A percentile compares a stretch with the other conserved stretches of the same genome.
These are phyloP conservation scores for Ophion obscuratus DNA, from an alignment of 2,888 invertebrate genomes.

Conservation along the genomic window DNA sequence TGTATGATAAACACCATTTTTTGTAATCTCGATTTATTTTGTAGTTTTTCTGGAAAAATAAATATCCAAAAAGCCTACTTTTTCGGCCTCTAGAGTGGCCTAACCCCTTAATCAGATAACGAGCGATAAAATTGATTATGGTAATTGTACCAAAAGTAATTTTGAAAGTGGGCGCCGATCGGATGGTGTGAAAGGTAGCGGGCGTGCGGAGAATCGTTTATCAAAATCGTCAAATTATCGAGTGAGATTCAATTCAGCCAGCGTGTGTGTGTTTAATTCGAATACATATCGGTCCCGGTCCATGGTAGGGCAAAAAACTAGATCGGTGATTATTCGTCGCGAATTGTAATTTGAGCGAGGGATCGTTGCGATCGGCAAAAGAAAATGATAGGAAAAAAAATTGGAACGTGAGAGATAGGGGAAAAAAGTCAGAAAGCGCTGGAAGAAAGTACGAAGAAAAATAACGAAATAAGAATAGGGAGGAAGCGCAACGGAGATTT, in stretches of 20 bases:
- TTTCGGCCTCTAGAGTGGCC: too few relatives aligned
- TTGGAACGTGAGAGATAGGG: background rate
- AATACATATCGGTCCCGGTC: conserved; percentile 60
- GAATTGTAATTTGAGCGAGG: conserved; percentile 7
- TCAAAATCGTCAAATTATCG: conserved; percentile 60
- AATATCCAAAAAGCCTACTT: too few relatives aligned
- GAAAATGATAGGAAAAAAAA: conserved; percentile 5
- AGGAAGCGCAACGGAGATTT: too few relatives aligned
- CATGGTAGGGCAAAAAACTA: conserved; percentile 48
- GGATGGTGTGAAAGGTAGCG: conserved; percentile 41
- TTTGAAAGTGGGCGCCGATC: conserved; percentile 40
- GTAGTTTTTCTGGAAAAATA: too few relatives aligned
- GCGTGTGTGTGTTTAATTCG: conserved; percentile 40
- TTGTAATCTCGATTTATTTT: too few relatives aligned
- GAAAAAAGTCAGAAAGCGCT: too few relatives aligned
- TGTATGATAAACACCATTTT: too few relatives aligned
- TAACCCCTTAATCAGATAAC: too few relatives aligned
- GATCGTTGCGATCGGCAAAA: background rate
- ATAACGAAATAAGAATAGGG: too few relatives aligned
- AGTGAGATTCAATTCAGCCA: conserved; percentile 45
- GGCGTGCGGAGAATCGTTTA: conserved; percentile 18
- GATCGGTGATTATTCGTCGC: conserved; percentile 60
- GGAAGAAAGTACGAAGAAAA: too few relatives aligned
- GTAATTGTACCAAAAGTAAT: background rate
- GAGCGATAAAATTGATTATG: conserved; percentile 5